phyloP scores from a whole-genome alignment of 1,140 invertebrate genomes.

The Hirudo medicinalis region DNA sequence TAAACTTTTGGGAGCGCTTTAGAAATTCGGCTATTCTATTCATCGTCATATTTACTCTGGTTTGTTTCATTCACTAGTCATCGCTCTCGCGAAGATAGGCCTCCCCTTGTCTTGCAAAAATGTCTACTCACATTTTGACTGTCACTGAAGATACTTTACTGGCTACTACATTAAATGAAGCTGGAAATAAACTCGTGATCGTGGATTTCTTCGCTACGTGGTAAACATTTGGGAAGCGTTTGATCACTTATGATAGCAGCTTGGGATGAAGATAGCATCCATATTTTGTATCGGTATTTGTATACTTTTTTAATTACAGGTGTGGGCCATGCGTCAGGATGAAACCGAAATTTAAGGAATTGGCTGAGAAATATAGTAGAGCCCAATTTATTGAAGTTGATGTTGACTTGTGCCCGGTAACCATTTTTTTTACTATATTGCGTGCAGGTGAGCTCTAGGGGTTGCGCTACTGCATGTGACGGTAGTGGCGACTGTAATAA shows the following conservation, averaged over 20 bases:
- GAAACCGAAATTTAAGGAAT: conserved; percentile 71
- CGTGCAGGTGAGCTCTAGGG: not conserved
- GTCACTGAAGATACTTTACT: conserved; percentile 42
- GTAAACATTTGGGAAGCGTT: conserved; percentile 28
- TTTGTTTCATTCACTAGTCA: too few species aligned
- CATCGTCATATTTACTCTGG: too few species aligned
- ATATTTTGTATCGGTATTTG: not conserved
- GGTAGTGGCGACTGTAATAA: not conserved
- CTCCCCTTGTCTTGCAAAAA: too few species aligned
- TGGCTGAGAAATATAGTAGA: conserved; percentile 24
- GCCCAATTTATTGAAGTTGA: conserved; percentile 51
- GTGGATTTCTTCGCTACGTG: conserved; percentile 63
- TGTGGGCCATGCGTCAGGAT: conserved; percentile 88
- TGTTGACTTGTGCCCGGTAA: conserved; percentile 44
- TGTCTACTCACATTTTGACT: too few species aligned
- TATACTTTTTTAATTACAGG: conserved; percentile 45
- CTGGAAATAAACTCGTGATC: conserved; percentile 74
- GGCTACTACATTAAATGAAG: conserved; percentile 60
- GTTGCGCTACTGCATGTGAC: not conserved
- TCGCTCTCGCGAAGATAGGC: too few species aligned
- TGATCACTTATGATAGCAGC: not conserved
- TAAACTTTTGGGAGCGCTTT: too few species aligned
- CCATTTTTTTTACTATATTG: not conserved
- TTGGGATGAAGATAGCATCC: not conserved
- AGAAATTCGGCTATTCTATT: too few species aligned